Percentiles rank a stretch among this genome's conserved stretches.
Evolutionary conservation across 2,797 vertebrate species (phyloP).

Genomic region (Rhinophrynus dorsalis): DNA sequence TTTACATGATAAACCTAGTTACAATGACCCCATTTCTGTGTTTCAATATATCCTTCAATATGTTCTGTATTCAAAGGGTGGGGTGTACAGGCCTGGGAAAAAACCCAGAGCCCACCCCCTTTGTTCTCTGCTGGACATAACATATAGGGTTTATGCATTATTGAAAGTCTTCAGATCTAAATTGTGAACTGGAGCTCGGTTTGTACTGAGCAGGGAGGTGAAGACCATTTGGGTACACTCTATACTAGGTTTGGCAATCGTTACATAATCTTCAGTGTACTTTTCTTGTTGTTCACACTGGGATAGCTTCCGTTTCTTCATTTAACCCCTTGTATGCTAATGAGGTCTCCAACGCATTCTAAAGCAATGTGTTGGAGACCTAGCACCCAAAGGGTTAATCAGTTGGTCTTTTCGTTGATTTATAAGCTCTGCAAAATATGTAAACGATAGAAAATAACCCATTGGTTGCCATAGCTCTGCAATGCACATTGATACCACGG

Average conservation of each 20-base stretch:
- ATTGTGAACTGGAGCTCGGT: not conserved
- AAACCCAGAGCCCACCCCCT: constrained; percentile 38
- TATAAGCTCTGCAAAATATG: no score
- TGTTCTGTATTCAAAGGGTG: constrained; percentile 36
- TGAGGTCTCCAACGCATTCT: no score
- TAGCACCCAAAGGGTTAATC: no score
- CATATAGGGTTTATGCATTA: constrained; percentile 9
- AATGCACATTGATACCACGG: no score
- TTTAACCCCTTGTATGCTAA: no score
- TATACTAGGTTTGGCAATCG: not conserved
- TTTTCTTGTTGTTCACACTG: not conserved
- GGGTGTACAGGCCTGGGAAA: constrained; percentile 35
- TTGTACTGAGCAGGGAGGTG: not conserved
- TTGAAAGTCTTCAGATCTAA: not conserved
- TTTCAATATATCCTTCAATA: constrained; percentile 15
- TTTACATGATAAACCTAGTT: no score
- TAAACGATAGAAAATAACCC: no score
- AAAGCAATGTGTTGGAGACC: no score
- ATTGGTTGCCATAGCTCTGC: no score
- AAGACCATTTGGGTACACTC: not conserved
- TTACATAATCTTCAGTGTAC: constrained; percentile 21
- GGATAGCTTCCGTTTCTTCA: not conserved
- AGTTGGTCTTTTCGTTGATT: no score
- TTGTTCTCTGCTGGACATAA: constrained; percentile 43
- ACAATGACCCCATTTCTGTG: no score